Percentiles rank a stretch among this genome's conserved stretches.
Evolutionary conservation across 30 jellyfish, hydroid and myxozoan genomes (phyloP).

Genomic region (Aurelia coerulea): DNA sequence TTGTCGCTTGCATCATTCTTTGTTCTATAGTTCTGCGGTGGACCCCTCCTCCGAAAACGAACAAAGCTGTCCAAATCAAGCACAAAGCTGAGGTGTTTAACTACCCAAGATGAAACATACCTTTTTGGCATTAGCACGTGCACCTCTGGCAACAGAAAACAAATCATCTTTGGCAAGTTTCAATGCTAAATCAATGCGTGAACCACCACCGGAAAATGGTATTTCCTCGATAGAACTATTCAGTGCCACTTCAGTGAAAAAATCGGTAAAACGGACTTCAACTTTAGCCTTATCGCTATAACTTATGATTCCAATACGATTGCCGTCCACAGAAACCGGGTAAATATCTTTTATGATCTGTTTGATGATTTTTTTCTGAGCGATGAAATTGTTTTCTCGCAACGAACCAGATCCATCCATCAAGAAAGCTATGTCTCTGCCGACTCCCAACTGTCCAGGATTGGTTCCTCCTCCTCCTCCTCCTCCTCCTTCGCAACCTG

Average conservation of each 20-base stretch:
- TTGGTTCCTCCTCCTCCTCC: too few relatives aligned
- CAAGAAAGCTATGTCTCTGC: constrained; percentile 81
- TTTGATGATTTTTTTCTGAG: constrained; percentile 76
- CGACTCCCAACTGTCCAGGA: neutral
- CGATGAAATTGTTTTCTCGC: constrained; percentile 58
- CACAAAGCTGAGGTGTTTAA: too few relatives aligned
- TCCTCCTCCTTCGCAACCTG: neutral
- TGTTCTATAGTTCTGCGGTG: too few relatives aligned
- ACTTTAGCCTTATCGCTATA: constrained; percentile 81
- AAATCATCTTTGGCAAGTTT: constrained; percentile 75
- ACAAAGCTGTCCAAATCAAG: too few relatives aligned
- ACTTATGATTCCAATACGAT: constrained; percentile 79
- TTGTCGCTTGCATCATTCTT: too few relatives aligned
- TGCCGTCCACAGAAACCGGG: constrained; percentile 77
- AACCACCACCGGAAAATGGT: constrained; percentile 71
- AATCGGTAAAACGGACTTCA: constrained; percentile 82
- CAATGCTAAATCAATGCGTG: constrained; percentile 86
- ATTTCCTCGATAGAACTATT: constrained; percentile 65
- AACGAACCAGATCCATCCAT: constrained; percentile 85
- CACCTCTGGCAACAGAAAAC: constrained; percentile 75
- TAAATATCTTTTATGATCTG: constrained; percentile 57
- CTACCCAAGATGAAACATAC: constrained; percentile 9
- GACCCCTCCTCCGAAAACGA: too few relatives aligned
- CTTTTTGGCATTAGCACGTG: constrained; percentile 66
- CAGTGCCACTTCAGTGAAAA: constrained; percentile 50